A percentile compares a stretch with the other conserved stretches of the same genome.
Evolutionary conservation across 2,113 vertebrate genomes (phyloP).

Genomic region (Chunga burmeisteri): DNA sequence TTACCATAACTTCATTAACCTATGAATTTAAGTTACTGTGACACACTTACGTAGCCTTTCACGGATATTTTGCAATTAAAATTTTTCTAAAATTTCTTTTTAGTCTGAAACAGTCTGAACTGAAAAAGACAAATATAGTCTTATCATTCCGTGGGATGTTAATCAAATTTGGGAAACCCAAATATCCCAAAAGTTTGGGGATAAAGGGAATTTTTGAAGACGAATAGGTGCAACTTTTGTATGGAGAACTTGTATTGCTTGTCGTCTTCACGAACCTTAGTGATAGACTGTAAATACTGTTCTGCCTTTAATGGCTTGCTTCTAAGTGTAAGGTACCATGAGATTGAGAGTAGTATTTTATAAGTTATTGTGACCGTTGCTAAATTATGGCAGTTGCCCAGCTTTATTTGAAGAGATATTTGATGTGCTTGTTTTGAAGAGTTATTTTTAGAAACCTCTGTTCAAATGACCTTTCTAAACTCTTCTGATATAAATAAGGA

Average conservation of each 20-base stretch:
- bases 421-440: slow-evolving; percentile 64
- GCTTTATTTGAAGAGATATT: slow-evolving; percentile 52
- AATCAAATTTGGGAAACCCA: background rate
- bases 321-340: background rate
- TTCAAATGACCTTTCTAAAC: slow-evolving; percentile 58
- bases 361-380: background rate
- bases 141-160: background rate
- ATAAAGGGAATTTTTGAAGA: background rate
- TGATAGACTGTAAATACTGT: background rate
- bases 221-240: background rate
- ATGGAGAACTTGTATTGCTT: background rate
- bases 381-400: slow-evolving; percentile 9
- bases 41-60: background rate
- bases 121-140: background rate
- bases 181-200: background rate
- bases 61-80: background rate
- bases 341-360: background rate
- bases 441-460: slow-evolving; percentile 64
- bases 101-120: background rate
- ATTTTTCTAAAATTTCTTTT: background rate
- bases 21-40: background rate
- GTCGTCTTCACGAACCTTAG: background rate
- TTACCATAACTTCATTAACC: background rate
- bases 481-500: slow-evolving; percentile 52
- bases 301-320: background rate